Conservation (phyloP, 2,797 vertebrate genomes). For the Emys orbicularis region DNA sequence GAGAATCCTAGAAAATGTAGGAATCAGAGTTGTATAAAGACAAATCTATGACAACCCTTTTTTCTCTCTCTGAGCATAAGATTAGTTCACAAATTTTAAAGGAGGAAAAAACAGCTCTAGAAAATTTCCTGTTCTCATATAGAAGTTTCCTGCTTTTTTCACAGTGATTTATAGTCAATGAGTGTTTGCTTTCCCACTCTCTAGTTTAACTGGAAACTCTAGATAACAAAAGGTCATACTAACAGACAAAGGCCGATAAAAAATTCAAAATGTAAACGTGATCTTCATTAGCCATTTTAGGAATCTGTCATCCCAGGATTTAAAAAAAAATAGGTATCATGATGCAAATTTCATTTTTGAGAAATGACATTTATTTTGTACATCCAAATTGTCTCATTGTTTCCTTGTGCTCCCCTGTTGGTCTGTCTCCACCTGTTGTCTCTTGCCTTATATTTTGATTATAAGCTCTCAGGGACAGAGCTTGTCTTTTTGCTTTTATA, state of each 20-base stretch:
- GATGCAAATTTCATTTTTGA: background rate
- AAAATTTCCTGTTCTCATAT: slow-evolving; percentile 61
- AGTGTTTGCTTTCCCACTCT: slow-evolving; percentile 36
- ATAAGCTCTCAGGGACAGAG: background rate
- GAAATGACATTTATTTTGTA: rapidly evolving
- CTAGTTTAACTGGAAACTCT: background rate
- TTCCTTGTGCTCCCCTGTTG: background rate
- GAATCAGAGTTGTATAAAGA: background rate
- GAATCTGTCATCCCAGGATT: background rate
- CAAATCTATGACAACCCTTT: background rate
- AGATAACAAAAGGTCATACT: background rate
- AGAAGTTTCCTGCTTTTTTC: slow-evolving; percentile 58
- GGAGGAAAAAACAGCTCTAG: slow-evolving; percentile 37
- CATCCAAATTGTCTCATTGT: background rate
- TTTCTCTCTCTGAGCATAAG: background rate
- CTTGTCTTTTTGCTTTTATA: background rate
- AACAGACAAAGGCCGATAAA: background rate
- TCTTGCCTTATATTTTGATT: background rate
- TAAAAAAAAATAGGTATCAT: background rate
- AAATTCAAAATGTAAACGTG: background rate
- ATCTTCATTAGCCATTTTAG: background rate
- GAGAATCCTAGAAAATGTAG: background rate
- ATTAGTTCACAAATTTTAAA: slow-evolving; percentile 9
- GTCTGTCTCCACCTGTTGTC: background rate
- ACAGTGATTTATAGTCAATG: background rate